Evolutionary conservation across 2,888 invertebrate genomes (phyloP), one percentile per base, ranked within the genome.

Genomic region (Philopedon plagiatum): DNA sequence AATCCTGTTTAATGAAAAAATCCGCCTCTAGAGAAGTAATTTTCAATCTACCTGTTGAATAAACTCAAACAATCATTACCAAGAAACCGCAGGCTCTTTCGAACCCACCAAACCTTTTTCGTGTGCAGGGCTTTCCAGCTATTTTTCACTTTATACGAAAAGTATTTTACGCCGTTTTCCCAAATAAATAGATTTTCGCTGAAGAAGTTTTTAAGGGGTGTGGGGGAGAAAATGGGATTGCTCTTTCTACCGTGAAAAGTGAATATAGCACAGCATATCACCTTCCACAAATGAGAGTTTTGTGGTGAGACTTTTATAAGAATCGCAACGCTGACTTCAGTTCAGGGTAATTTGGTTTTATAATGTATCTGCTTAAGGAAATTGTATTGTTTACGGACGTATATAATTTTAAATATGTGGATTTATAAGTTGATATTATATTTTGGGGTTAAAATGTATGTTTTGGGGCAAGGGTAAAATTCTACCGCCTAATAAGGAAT

Each of bases 211-310:
- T 32, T 18, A 18, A 29, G 29, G 39, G 15, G 26, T 15, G 18
- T 44, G 23, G 44, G 39, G 60, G 41, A 62, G 62, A 62, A 62
- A 62, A 62, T 62, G 19, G 62, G 34, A 41, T 62, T 62, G 62
- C 62, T 62, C 46, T 46, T 34, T 62, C 46, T 21, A 62, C 62
- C 62, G 62, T 62, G 62, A 62, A 49, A 62, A 62, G 62, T 62
- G 60, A 41, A 29, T 60, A 41, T 41, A 41, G 15, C 41, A 44
- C 23, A 7, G 34, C n/a, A 18, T 19, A 37, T n/a, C 9, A 39
- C 15, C 37, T 19, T 7, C 15, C 9, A 37, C 18, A 18, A 23
- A 41, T 44, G 21, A 13, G 41, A 60, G 8, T 39, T 44, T 60
- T 44, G 29, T 29, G 51, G 51, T 23, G 29, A 54, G 29, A 15